Evolutionary conservation across 2,113 vertebrate genomes (phyloP).

Genomic region (Tinamus guttatus): DNA sequence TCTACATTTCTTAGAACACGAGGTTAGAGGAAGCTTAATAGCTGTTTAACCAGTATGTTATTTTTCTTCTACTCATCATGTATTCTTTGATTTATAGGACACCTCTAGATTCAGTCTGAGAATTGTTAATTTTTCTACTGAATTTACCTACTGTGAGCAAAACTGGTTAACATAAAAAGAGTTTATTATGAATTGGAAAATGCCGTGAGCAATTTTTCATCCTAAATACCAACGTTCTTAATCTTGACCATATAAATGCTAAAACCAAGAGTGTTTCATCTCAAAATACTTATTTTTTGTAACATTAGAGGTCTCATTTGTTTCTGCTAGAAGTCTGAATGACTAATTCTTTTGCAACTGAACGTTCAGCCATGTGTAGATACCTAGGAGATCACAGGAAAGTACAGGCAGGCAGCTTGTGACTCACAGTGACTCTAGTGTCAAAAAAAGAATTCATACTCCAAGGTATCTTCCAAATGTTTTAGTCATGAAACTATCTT

Average conservation of each 20-base stretch:
- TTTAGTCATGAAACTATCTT: background rate
- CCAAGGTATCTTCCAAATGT: background rate
- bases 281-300: background rate
- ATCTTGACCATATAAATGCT: background rate
- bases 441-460: background rate
- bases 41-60: background rate
- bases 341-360: background rate
- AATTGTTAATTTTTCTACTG: slow-evolving; percentile 5
- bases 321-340: background rate
- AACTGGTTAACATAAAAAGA: background rate
- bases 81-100: background rate
- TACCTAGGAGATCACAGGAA: background rate
- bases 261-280: background rate
- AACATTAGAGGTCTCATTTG: background rate
- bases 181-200: background rate
- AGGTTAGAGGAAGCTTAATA: background rate
- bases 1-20: background rate
- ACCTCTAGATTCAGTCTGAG: background rate
- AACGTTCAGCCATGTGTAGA: accelerated
- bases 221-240: background rate
- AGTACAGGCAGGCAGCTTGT: background rate
- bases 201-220: background rate
- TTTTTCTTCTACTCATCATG: background rate
- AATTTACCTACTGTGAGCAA: background rate
- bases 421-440: background rate